These are phyloP conservation scores for Palloptera scutellata DNA, from an alignment of 2,888 invertebrate genomes.

Conservation along the genomic window DNA sequence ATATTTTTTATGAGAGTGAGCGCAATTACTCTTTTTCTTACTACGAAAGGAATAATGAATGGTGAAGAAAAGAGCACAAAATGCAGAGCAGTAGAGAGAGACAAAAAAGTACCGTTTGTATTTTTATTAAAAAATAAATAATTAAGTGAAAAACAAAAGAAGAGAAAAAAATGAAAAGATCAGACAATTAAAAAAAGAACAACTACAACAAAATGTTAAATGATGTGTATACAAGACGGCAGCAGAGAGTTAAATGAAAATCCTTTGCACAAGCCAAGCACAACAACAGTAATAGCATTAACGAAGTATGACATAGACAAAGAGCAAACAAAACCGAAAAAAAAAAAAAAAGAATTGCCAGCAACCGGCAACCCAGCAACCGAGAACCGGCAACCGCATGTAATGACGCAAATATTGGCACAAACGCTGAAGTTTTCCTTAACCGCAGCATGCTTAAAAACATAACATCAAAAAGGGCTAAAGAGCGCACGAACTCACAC, in stretches of 20 bases:
- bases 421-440: background rate
- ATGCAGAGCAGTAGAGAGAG: slow-evolving; percentile 24
- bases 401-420: slow-evolving; percentile 39
- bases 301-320: too few species aligned
- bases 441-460: too few species aligned
- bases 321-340: background rate
- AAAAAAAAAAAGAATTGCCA: too few species aligned
- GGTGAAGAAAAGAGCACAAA: background rate
- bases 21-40: too few species aligned
- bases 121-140: slow-evolving; percentile 46
- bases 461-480: too few species aligned
- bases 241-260: slow-evolving; percentile 10
- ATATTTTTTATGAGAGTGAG: too few species aligned
- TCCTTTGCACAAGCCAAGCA: slow-evolving; percentile 6
- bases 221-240: slow-evolving; percentile 25
- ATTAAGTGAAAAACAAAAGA: background rate
- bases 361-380: too few species aligned
- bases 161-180: slow-evolving; percentile 5
- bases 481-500: background rate
- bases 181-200: background rate
- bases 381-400: background rate
- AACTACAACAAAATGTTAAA: slow-evolving; percentile 21
- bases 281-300: too few species aligned
- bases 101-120: slow-evolving; percentile 42
- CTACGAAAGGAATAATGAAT: too few species aligned